Conservation (phyloP, 2,888 invertebrate genomes). For the Linyphia triangularis region DNA sequence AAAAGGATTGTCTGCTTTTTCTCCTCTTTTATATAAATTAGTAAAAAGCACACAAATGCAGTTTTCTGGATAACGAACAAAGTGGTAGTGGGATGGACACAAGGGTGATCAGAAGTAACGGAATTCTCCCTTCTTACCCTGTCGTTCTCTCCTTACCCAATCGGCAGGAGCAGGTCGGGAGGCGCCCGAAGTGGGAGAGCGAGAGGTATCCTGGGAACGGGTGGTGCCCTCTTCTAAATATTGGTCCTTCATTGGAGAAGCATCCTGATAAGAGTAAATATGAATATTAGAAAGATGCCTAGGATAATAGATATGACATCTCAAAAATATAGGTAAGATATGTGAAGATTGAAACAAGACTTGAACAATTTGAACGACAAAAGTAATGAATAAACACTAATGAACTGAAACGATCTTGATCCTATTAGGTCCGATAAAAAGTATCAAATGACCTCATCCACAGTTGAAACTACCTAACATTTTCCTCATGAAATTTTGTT, state of each 20-base stretch:
- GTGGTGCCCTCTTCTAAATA: conserved; percentile 62
- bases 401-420: too few relatives aligned
- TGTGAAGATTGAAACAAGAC: not conserved
- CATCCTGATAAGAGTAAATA: conserved; percentile 43
- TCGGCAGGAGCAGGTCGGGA: conserved; percentile 82
- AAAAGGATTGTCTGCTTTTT: too few relatives aligned
- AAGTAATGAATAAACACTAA: too few relatives aligned
- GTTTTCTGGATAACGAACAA: not conserved
- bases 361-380: not conserved
- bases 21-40: too few relatives aligned
- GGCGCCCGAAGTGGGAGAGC: conserved; percentile 45
- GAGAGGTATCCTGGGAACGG: conserved; percentile 58
- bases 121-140: conserved; percentile 96
- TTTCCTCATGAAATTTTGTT: too few relatives aligned
- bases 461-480: too few relatives aligned
- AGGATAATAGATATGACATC: too few relatives aligned
- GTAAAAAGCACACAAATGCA: not conserved
- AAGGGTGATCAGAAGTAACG: conserved; percentile 86
- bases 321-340: not conserved
- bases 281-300: too few relatives aligned
- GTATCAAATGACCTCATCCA: too few relatives aligned
- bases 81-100: not conserved
- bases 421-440: too few relatives aligned
- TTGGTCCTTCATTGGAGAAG: conserved; percentile 62
- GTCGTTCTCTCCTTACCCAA: conserved; percentile 91